Percentiles rank a stretch among this genome's conserved stretches.
Conservation (phyloP, 1,140 invertebrate genomes). For the Dendroctonus ponderosae region DNA sequence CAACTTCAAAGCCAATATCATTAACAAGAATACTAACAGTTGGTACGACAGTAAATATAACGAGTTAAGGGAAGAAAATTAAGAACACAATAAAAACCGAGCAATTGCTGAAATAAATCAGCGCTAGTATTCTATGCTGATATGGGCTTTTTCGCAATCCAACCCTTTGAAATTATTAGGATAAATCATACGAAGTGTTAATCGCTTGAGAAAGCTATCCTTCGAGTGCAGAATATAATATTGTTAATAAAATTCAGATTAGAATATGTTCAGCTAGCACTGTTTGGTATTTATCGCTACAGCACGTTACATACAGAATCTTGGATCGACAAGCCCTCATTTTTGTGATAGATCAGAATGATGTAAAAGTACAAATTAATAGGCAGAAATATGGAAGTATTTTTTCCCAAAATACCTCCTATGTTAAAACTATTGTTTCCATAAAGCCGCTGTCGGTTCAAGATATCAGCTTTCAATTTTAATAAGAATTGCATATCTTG, state of each 20-base stretch:
- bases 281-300: slow-evolving; percentile 8
- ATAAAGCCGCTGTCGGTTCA: slow-evolving; percentile 8
- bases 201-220: slow-evolving; percentile 6
- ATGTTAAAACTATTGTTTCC: background rate
- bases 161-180: slow-evolving; percentile 25
- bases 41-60: no score
- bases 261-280: slow-evolving; percentile 26
- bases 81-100: no score
- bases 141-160: no score
- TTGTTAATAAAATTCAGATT: slow-evolving; percentile 23
- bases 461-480: slow-evolving; percentile 4
- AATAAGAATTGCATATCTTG: background rate
- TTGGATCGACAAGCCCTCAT: background rate
- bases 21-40: no score
- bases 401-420: slow-evolving; percentile 23
- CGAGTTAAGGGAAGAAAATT: no score
- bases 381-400: slow-evolving; percentile 18
- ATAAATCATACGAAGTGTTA: slow-evolving; percentile 13
- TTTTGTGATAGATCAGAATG: background rate
- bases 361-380: slow-evolving; percentile 20
- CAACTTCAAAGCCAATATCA: no score
- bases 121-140: no score
- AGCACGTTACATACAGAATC: slow-evolving; percentile 5
- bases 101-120: no score
- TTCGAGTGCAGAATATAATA: slow-evolving; percentile 9